Conservation (phyloP, 2,797 vertebrate species). For the Pipistrellus pipistrellus region DNA sequence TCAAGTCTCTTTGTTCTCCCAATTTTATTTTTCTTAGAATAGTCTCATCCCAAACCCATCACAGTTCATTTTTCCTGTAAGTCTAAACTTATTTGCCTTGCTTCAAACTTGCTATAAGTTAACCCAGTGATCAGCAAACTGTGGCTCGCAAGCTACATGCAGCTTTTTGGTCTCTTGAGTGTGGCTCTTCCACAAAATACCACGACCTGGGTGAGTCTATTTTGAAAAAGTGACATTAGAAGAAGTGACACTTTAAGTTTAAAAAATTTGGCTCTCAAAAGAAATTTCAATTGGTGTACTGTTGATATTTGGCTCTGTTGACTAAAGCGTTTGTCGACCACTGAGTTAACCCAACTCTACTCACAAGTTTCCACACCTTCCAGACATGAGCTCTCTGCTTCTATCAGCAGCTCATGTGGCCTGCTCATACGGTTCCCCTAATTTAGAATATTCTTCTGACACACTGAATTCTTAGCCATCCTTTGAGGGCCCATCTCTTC, state of each 20-base stretch:
- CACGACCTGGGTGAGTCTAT: too few species aligned
- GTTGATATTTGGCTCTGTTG: too few species aligned
- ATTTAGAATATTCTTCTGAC: not conserved
- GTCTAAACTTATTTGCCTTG: not conserved
- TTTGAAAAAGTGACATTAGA: too few species aligned
- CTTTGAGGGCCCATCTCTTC: not conserved
- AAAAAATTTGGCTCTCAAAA: too few species aligned
- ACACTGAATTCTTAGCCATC: not conserved
- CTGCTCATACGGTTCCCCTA: not conserved
- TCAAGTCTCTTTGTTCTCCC: not conserved
- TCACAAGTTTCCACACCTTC: not conserved
- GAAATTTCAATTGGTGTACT: too few species aligned
- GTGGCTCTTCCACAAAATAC: too few species aligned
- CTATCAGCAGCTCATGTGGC: not conserved
- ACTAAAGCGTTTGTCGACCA: too few species aligned
- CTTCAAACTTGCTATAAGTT: not conserved
- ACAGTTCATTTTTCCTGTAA: slow-evolving; percentile 16
- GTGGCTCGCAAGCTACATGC: too few species aligned
- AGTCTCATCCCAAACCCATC: not conserved
- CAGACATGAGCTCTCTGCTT: not conserved
- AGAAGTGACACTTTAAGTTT: too few species aligned
- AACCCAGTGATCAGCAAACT: not conserved
- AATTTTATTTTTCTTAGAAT: not conserved
- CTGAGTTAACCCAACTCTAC: not conserved
- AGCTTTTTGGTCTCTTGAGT: too few species aligned